Evolutionary conservation across 2,797 vertebrate genomes (phyloP).

Genomic region (Melanotaenia pygmaea): DNA sequence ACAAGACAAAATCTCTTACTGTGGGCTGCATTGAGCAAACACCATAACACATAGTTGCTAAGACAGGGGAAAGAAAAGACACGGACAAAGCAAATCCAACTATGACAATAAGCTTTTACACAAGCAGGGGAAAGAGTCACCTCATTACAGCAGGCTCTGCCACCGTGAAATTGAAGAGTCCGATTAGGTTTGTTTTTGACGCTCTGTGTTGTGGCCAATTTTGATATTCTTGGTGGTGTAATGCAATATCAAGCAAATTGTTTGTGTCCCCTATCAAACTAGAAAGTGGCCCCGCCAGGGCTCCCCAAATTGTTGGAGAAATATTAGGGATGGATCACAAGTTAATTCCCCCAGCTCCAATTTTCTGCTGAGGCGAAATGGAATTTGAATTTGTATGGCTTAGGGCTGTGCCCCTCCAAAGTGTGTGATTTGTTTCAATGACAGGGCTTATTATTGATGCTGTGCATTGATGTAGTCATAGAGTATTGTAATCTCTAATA

Average conservation of each 20-base stretch:
- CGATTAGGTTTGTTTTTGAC: slow-evolving; percentile 77
- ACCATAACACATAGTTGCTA: neutral
- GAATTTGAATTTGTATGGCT: slow-evolving; percentile 76
- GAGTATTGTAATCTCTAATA: slow-evolving; percentile 73
- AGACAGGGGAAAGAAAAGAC: neutral
- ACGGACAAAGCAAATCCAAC: slow-evolving; percentile 26
- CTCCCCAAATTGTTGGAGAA: slow-evolving; percentile 72
- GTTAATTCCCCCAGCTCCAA: slow-evolving; percentile 76
- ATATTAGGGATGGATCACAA: slow-evolving; percentile 78
- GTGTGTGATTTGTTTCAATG: slow-evolving; percentile 78
- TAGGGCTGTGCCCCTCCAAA: slow-evolving; percentile 60
- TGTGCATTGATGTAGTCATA: slow-evolving; percentile 76
- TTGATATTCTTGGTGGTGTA: slow-evolving; percentile 69
- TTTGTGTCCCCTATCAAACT: slow-evolving; percentile 75
- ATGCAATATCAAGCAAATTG: slow-evolving; percentile 81
- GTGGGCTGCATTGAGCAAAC: slow-evolving; percentile 11
- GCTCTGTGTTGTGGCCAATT: slow-evolving; percentile 68
- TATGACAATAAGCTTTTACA: slow-evolving; percentile 40
- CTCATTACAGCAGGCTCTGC: slow-evolving; percentile 74
- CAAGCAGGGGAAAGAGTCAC: slow-evolving; percentile 49
- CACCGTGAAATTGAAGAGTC: slow-evolving; percentile 81
- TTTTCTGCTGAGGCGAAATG: slow-evolving; percentile 72
- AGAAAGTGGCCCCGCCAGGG: slow-evolving; percentile 64
- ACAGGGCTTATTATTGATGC: slow-evolving; percentile 75
- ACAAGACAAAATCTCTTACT: neutral